phyloP scores from a whole-genome alignment of 2,888 invertebrate species.

The Cephus pygmeus region DNA sequence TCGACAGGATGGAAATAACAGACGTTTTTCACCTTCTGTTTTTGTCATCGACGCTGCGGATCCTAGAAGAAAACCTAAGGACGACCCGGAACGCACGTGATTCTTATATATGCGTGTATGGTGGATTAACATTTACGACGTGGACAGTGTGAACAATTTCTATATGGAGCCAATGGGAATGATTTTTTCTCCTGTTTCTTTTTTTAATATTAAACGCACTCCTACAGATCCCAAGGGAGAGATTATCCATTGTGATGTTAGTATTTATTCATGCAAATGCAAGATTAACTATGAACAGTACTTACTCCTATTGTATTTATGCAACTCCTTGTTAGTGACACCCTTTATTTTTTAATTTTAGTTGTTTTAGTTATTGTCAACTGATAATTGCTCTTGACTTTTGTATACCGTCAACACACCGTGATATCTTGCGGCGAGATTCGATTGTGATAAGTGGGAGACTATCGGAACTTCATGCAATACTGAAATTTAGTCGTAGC shows the following conservation, averaged over 20 bases:
- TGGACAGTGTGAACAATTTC: not conserved
- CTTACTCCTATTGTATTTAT: not conserved
- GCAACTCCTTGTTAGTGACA: not conserved
- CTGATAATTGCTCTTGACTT: not conserved
- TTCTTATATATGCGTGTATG: not conserved
- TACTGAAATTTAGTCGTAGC: not conserved
- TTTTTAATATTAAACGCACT: not conserved
- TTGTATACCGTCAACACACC: not conserved
- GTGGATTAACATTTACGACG: not conserved
- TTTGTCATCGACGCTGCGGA: conserved; percentile 44
- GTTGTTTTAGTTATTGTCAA: not conserved
- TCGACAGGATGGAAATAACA: conserved; percentile 34
- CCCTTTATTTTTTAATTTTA: not conserved
- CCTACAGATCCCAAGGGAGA: not conserved
- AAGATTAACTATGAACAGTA: not conserved
- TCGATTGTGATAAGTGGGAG: not conserved
- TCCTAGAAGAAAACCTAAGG: conserved; percentile 55
- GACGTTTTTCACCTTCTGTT: conserved; percentile 41
- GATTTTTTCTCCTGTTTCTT: not conserved
- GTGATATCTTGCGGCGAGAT: not conserved
- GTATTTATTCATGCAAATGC: not conserved
- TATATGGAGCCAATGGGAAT: not conserved
- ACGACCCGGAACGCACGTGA: conserved; percentile 49
- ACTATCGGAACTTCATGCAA: not conserved
- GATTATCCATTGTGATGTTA: not conserved